phyloP scores from a whole-genome alignment of 2,888 invertebrate species.

The Abrostola triplasia region DNA sequence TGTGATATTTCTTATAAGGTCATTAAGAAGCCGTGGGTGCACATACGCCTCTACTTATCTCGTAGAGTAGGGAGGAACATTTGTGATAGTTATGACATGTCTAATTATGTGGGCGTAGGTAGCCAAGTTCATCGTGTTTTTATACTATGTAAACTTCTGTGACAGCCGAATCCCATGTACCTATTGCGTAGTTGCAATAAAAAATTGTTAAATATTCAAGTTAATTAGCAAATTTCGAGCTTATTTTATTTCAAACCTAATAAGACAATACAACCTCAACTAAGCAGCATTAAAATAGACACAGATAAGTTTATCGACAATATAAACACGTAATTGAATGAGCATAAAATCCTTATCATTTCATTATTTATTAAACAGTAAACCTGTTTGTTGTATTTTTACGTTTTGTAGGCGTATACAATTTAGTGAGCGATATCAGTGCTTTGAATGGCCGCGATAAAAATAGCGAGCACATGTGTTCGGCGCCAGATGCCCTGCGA shows the following conservation, averaged over 20 bases:
- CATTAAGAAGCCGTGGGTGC: not conserved
- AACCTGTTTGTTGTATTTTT: constrained; percentile 41
- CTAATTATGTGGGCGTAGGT: not conserved
- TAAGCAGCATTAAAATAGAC: not conserved
- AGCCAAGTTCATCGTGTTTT: not conserved
- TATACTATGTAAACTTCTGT: not conserved
- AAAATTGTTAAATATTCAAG: not conserved
- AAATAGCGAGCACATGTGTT: constrained; percentile 82
- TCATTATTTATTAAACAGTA: constrained; percentile 19
- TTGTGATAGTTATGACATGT: not conserved
- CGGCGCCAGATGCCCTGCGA: constrained; percentile 86
- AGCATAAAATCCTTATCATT: constrained; percentile 26
- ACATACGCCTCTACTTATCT: not conserved
- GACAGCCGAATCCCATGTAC: not conserved
- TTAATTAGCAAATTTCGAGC: not conserved
- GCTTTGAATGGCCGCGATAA: constrained; percentile 80
- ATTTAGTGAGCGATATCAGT: constrained; percentile 74
- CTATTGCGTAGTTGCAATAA: not conserved
- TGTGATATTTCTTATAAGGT: not conserved
- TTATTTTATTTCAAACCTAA: not conserved
- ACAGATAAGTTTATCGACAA: not conserved
- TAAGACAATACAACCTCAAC: not conserved
- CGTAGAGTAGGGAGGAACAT: not conserved
- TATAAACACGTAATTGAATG: constrained; percentile 3
- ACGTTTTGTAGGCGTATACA: constrained; percentile 62